phyloP scores from a whole-genome alignment of 2,113 vertebrate species.

The Seriola quinqueradiata region DNA sequence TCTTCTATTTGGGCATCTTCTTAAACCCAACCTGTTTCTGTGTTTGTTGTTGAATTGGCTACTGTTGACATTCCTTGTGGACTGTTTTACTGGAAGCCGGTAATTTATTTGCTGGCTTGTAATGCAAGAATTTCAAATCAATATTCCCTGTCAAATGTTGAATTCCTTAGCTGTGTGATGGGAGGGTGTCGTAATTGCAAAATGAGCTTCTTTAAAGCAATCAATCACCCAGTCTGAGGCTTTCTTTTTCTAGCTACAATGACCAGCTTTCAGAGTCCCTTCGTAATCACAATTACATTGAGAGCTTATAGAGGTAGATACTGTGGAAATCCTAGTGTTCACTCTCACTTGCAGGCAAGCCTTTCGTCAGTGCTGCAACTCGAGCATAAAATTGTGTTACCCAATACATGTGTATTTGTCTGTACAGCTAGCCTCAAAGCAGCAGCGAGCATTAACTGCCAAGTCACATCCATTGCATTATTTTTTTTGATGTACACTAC shows the following conservation, averaged over 20 bases:
- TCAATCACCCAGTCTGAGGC: slow-evolving; percentile 15
- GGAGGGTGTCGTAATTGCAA: slow-evolving; percentile 20
- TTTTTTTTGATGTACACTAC: slow-evolving; percentile 17
- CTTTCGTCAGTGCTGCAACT: background rate
- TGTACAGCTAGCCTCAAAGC: slow-evolving; percentile 1
- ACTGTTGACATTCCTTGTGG: background rate
- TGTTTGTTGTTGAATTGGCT: background rate
- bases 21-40: background rate
- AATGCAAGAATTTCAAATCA: slow-evolving; percentile 41
- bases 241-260: slow-evolving; percentile 12
- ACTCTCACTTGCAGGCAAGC: background rate
- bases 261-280: background rate
- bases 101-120: background rate
- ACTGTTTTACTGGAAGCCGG: background rate
- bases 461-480: slow-evolving; percentile 30
- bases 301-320: slow-evolving; percentile 4
- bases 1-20: background rate
- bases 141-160: slow-evolving; percentile 35
- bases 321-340: background rate
- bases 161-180: slow-evolving; percentile 14
- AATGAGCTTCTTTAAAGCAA: slow-evolving; percentile 22
- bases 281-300: slow-evolving; percentile 8
- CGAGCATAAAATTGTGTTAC: background rate
- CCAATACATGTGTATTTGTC: background rate
- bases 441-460: slow-evolving; percentile 21